Conservation (phyloP, 2,113 vertebrate genomes). For the Perca flavescens region DNA sequence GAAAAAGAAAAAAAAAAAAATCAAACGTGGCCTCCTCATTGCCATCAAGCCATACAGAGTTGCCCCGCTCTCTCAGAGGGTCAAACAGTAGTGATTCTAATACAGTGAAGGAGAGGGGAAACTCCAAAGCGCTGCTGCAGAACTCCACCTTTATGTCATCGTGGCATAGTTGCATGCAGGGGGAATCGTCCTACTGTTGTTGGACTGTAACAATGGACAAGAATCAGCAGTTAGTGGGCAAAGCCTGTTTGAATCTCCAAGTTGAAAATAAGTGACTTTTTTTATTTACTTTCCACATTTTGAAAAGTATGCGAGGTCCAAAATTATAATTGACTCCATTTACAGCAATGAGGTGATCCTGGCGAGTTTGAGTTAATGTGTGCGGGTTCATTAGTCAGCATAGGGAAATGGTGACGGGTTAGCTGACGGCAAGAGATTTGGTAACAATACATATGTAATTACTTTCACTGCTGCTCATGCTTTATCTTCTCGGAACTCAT, state of each 20-base stretch:
- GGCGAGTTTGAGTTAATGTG: conserved; percentile 37
- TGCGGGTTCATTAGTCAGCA: conserved; percentile 46
- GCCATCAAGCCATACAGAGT: not conserved
- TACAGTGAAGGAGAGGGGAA: not conserved
- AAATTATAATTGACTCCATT: conserved; percentile 47
- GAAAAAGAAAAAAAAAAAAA: not conserved
- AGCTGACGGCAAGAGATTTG: conserved; percentile 75
- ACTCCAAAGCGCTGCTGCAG: not conserved
- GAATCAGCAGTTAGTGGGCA: not conserved
- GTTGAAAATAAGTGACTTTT: not conserved
- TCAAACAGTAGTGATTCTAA: not conserved
- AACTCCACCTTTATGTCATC: not conserved
- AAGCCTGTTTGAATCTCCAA: not conserved
- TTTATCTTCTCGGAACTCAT: conserved; percentile 76
- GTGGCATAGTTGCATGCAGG: not conserved
- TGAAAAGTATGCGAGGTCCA: conserved; percentile 15
- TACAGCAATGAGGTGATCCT: conserved; percentile 31
- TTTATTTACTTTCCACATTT: conserved; percentile 28
- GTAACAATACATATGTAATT: conserved; percentile 82
- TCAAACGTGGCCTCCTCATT: not conserved
- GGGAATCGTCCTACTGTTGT: not conserved
- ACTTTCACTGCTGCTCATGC: conserved; percentile 71
- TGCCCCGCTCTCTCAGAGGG: not conserved
- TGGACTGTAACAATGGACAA: not conserved
- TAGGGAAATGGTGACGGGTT: conserved; percentile 61